Evolutionary conservation across 2,797 vertebrate genomes (phyloP).

Genomic region (Peromyscus nudipes): DNA sequence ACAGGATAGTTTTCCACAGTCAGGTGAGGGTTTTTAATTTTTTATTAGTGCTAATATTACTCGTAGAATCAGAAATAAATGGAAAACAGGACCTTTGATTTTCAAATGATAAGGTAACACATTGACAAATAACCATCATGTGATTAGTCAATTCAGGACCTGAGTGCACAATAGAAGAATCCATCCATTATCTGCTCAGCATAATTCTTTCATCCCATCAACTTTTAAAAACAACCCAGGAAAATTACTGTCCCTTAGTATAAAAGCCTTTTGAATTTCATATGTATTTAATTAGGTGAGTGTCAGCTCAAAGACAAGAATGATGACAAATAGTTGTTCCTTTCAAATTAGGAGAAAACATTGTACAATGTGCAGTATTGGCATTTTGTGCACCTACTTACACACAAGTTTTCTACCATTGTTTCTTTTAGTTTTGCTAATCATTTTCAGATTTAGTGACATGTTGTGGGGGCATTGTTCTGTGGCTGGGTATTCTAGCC

Average conservation of each 20-base stretch:
- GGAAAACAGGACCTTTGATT: slow-evolving; percentile 87
- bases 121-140: slow-evolving; percentile 87
- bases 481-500: slow-evolving; percentile 76
- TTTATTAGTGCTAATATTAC: slow-evolving; percentile 54
- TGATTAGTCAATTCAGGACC: slow-evolving; percentile 87
- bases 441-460: slow-evolving; percentile 84
- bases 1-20: slow-evolving; percentile 67
- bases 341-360: slow-evolving; percentile 89
- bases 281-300: slow-evolving; percentile 91
- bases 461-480: slow-evolving; percentile 38
- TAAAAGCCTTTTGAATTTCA: slow-evolving; percentile 90
- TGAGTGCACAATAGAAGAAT: slow-evolving; percentile 87
- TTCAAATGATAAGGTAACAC: slow-evolving; percentile 87
- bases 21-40: slow-evolving; percentile 80
- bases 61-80: slow-evolving; percentile 85
- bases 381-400: slow-evolving; percentile 86
- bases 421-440: slow-evolving; percentile 86
- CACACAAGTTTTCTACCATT: slow-evolving; percentile 80
- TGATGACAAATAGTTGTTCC: slow-evolving; percentile 91
- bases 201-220: slow-evolving; percentile 87
- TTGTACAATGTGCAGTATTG: slow-evolving; percentile 88
- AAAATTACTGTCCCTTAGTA: slow-evolving; percentile 89
- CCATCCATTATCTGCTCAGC: slow-evolving; percentile 87
- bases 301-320: slow-evolving; percentile 89
- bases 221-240: slow-evolving; percentile 88